Evolutionary conservation across 1,140 invertebrate genomes (phyloP).

Genomic region (Habropoda laboriosa): DNA sequence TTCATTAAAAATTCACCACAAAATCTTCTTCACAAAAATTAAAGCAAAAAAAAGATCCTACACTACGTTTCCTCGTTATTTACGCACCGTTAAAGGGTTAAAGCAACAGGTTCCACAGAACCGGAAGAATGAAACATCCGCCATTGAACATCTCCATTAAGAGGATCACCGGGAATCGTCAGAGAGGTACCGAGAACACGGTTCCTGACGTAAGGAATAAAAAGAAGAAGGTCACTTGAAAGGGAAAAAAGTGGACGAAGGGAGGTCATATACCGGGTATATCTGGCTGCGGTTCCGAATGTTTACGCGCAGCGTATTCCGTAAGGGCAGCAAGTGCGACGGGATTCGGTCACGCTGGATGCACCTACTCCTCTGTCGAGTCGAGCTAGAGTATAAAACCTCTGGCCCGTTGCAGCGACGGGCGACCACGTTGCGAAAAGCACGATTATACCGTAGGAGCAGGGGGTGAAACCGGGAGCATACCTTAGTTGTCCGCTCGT

Average conservation of each 20-base stretch:
- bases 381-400: conserved; percentile 77
- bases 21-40: no score
- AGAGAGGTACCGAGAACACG: neutral
- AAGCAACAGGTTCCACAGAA: conserved; percentile 10
- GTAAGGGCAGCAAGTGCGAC: conserved; percentile 60
- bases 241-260: conserved; percentile 1
- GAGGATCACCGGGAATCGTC: no score
- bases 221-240: neutral
- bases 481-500: conserved; percentile 82
- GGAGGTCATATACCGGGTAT: conserved; percentile 29
- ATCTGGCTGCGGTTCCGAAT: conserved; percentile 50
- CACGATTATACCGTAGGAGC: conserved; percentile 48
- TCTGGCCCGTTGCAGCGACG: conserved; percentile 72
- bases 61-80: no score
- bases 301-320: conserved; percentile 63
- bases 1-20: no score
- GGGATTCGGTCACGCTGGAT: conserved; percentile 72
- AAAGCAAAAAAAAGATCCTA: no score
- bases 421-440: conserved; percentile 73
- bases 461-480: conserved; percentile 73
- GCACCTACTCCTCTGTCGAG: conserved; percentile 56
- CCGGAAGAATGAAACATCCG: neutral
- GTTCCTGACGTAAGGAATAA: neutral
- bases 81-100: no score
- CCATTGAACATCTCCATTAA: neutral